Base-by-base conservation (phyloP, 2,888 invertebrate genomes). In the Corythucha ciliata region DNA sequence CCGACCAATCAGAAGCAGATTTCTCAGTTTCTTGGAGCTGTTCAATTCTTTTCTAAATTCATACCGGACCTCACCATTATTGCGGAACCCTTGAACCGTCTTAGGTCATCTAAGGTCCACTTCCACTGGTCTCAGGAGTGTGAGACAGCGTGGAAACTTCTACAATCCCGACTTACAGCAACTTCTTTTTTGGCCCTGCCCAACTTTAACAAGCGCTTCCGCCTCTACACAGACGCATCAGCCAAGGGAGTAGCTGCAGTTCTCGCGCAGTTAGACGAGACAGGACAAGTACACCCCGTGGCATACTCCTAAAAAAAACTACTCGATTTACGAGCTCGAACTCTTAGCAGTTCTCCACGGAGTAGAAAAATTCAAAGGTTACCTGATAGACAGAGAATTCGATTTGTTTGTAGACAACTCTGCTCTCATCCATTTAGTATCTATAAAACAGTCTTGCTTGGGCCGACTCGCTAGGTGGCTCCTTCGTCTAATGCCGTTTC, bases 401-500 rank as follows among this genome's bases (percentile, higher is more conserved):
- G 32, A 44, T 32, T 24, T 44, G 8, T 44, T 32, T n/a, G 32
- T 33, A 2, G 44, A 44, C 29, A 29, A 29, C 32, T 32, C 27
- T 12, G 44, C 44, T 12, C 20, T 29, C 20, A 44, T 33, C 2
- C 32, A 29, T 21, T 24, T 44, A 18, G 32, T 27, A 6, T 18
- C 27, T 26, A 44, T 27, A 6, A 5, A 22, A 22, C 25, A 47
- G 8, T 25, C 37, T 8, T 25, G 26, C 7, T 47, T 37, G 10
- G 47, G 47, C 7, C 4, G 36, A 36, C 37, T 47, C 6, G 25
- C 36, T 7, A 21, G 47, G 20, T 47, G 47, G 47, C 25, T 47
- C 16, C 24, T 47, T 14, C 34, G 29, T 26, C 24, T 47, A 21
- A 24, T 47, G 14, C 20, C 36, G 2, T 47, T 36, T 16, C 3